Evolutionary conservation across 1,140 invertebrate species (phyloP), one percentile per base, ranked within the genome.

Genomic region (Drosophila teissieri): DNA sequence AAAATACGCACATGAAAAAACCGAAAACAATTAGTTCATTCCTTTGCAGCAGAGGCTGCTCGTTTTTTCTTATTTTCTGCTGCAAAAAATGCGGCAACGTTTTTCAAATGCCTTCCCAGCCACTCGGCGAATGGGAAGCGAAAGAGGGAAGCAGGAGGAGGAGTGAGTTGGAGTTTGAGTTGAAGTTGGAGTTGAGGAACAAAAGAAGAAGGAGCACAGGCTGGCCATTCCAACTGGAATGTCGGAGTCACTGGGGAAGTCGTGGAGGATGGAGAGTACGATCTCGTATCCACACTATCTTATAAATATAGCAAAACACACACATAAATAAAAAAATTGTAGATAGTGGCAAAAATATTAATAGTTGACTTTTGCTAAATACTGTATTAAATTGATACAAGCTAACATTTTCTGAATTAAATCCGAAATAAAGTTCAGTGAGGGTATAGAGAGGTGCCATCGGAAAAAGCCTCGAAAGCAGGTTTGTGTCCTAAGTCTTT

Each of bases 401-500:
- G 3, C 31, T 31, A 31, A 31, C 8, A 31, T 31, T 31, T 31
- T 1, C 2, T 0, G 1, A 7, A 31, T 31, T 1, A 31, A 31
- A 8, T 8, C 8, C 8, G 31, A 10, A 31, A 24, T 24, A 24
- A 24, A 24, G 24, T 24, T 4, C 34, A 3, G 34, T 36, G 1
- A 51, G 48, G 48, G 39, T 44, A 63, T 57, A 4, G 3, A 34
- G n/a, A 34, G 10, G n/a, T 11, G 15, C 6, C 4, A 22, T 4
- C 14, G 24, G 10, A 44, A 54, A 27, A 24, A 10, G 1, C 17
- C 67, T 14, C 46, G 24, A 39, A 60, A 80, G 72, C 84, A 84
- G 80, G 84, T 89, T 89, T 89, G 84, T 84, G 80, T 68, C 80
- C 80, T 89, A 73, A 89, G 80, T 89, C 84, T 88, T 84, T 88